phyloP scores from a whole-genome alignment of 1,140 invertebrate species.

The Cherax destructor region DNA sequence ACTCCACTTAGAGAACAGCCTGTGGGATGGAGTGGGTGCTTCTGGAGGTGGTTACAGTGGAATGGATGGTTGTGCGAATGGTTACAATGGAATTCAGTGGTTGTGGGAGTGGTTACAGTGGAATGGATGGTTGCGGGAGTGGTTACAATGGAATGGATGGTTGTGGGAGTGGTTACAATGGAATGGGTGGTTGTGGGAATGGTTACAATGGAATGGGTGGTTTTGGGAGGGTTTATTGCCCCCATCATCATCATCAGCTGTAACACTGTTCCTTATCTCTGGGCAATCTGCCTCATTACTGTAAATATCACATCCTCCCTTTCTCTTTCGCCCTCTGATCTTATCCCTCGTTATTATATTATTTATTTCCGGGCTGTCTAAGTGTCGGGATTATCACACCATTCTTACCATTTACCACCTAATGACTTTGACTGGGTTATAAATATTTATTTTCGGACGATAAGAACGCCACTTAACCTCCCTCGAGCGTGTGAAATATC shows the following conservation, averaged over 20 bases:
- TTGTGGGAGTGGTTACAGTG: too few species aligned
- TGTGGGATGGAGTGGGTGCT: too few species aligned
- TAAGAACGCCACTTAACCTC: background rate
- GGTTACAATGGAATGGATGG: too few species aligned
- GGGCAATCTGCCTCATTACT: conserved; percentile 14
- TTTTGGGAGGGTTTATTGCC: background rate
- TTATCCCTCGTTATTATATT: background rate
- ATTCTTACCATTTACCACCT: background rate
- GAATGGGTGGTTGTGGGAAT: background rate
- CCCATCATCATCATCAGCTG: conserved; percentile 12
- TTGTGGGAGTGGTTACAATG: too few species aligned
- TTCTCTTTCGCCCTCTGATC: background rate
- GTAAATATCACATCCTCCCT: conserved; percentile 5
- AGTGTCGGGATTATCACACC: background rate
- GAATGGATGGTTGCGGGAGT: too few species aligned
- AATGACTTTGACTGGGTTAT: background rate
- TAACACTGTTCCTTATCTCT: background rate
- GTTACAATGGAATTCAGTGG: too few species aligned
- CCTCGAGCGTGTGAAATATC: background rate
- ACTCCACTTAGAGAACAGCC: too few species aligned
- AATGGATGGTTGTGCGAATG: too few species aligned
- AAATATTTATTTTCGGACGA: background rate
- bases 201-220: background rate
- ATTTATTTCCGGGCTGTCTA: background rate
- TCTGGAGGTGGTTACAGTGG: too few species aligned